These are phyloP conservation scores for Nothoprocta perdicaria DNA, from an alignment of 2,113 vertebrate species.

Conservation along the genomic window DNA sequence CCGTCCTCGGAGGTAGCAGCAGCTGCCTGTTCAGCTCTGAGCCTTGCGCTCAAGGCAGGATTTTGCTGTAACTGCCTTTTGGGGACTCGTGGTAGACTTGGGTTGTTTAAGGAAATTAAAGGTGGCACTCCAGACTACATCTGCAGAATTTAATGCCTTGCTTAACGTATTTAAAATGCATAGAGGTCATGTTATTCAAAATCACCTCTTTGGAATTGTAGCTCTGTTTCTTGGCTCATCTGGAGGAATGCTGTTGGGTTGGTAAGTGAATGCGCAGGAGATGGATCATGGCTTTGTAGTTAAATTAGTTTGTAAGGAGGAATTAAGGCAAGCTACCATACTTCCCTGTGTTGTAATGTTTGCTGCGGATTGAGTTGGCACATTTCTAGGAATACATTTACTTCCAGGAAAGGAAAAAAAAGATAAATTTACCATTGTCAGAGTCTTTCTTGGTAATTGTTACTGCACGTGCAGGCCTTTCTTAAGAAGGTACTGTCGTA, in stretches of 20 bases:
- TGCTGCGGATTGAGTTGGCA: background rate
- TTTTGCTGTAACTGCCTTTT: accelerated
- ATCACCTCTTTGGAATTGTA: background rate
- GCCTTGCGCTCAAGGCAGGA: background rate
- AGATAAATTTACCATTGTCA: background rate
- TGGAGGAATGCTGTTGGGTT: background rate
- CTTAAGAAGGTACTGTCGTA: background rate
- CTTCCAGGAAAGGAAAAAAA: background rate
- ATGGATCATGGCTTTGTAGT: background rate
- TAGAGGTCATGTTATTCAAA: background rate
- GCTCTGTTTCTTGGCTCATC: background rate
- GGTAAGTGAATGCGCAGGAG: background rate
- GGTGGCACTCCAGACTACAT: background rate
- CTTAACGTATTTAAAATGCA: background rate
- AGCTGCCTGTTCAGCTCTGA: background rate
- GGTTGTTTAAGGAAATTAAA: background rate
- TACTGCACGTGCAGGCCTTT: accelerated
- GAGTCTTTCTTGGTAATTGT: accelerated
- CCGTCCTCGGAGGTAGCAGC: too few species aligned
- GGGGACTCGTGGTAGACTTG: background rate
- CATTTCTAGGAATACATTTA: background rate
- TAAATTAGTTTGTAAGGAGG: background rate
- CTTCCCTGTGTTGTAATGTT: background rate
- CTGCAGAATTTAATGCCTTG: accelerated
- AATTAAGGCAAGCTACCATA: background rate